Percentiles rank a stretch among this genome's conserved stretches.
These are phyloP conservation scores for Mythimna ferrago DNA, from an alignment of 2,888 invertebrate species.

Conservation along the genomic window DNA sequence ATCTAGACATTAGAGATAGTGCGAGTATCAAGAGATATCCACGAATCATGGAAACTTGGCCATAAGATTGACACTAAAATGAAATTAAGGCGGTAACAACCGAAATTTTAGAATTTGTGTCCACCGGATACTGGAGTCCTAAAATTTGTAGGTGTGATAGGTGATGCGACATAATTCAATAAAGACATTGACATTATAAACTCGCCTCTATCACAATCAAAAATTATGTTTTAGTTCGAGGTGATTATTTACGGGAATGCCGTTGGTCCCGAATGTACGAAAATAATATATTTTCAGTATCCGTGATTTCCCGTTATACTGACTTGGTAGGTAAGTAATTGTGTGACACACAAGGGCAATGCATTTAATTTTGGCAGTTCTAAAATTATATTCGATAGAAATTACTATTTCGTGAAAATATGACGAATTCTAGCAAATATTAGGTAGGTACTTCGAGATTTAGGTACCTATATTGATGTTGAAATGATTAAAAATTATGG, in stretches of 20 bases:
- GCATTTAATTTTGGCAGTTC: not conserved
- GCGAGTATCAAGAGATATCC: conserved; percentile 16
- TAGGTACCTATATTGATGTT: not conserved
- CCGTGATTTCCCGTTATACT: not conserved
- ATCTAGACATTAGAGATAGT: conserved; percentile 28
- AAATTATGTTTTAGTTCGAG: not conserved
- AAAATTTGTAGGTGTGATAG: not conserved
- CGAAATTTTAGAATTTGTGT: not conserved
- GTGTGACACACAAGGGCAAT: not conserved
- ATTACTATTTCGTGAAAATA: not conserved
- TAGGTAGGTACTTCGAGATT: not conserved
- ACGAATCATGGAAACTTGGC: conserved; percentile 50
- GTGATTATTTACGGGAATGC: not conserved
- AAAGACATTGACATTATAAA: not conserved
- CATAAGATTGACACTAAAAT: conserved; percentile 7
- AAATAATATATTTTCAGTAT: too few species aligned
- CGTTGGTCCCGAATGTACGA: not conserved
- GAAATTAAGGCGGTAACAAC: not conserved
- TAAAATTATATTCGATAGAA: not conserved
- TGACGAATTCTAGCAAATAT: not conserved
- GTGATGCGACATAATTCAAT: not conserved
- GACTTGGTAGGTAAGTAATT: not conserved
- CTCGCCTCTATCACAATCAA: not conserved
- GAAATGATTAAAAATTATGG: not conserved
- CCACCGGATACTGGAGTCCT: too few species aligned